Evolutionary conservation across 2,113 vertebrate species (phyloP), one percentile per base, ranked within the genome.

Genomic region (Myanophis thanlyinensis): DNA sequence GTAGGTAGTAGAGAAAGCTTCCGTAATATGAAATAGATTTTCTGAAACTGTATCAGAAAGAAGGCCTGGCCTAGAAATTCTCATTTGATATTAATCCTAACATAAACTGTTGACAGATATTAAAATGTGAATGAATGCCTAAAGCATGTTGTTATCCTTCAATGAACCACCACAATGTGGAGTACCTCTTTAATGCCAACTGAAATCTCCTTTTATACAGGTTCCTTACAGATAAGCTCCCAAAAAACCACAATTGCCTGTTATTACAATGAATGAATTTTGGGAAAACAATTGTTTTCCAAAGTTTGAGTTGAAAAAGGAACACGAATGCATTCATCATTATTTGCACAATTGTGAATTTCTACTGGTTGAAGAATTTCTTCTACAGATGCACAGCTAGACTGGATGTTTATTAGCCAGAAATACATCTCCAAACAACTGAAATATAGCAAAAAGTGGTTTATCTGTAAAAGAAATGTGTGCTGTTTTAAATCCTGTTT

Each of bases 81-180:
- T 56, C 89, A 86, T 90, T 85, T 52, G 30, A 87, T 46, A 47
- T 1, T n/a, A 7, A 89, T 88, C 90, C 0, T 0, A 88, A 46
- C 4, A 0, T 22, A 84, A 93, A 46, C 22, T 47, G 27, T 12
- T 84, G 91, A 84, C 62, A 84, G 87, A 84, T 89, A 44, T 27
- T 89, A 56, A 89, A 89, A 59, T 20, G 84, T 54, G 84, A 89
- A 92, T 89, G 87, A 89, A 89, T 80, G 91, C 85, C 91, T 62
- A 92, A 52, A 89, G 22, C 25, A n/a, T n/a, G 49, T 40, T 56
- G 44, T 80, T 67, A 92, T 92, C 53, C 40, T 92, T 54, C 25
- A 46, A 35, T 1, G 5, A 90, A 89, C 87, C 27, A n/a, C 10
- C 25, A 48, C 53, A 46, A 23, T 85, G 52, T 46, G 44, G 80